These are phyloP conservation scores for Diachasma alloeum DNA, from an alignment of 1,140 invertebrate genomes.

Conservation along the genomic window DNA sequence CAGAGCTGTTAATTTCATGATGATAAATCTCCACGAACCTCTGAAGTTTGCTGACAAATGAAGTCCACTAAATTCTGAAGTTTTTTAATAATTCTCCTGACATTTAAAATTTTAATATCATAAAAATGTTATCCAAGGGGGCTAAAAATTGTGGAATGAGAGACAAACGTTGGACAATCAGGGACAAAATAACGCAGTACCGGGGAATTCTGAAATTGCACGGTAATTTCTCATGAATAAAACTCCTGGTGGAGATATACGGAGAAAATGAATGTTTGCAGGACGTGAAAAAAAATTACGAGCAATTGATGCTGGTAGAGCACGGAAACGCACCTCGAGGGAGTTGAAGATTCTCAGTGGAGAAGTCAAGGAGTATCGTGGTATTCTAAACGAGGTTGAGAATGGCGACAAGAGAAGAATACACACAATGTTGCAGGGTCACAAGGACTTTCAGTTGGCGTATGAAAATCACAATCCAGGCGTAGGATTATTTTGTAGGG, in stretches of 20 bases:
- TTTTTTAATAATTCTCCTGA: background rate
- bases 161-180: constrained; percentile 69
- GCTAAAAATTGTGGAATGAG: constrained; percentile 69
- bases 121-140: constrained; percentile 65
- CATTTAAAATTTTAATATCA: constrained; percentile 11
- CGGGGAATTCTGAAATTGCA: constrained; percentile 70
- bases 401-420: constrained; percentile 68
- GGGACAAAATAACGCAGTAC: constrained; percentile 72
- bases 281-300: constrained; percentile 69
- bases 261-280: constrained; percentile 42
- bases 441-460: constrained; percentile 67
- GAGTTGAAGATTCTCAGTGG: constrained; percentile 65
- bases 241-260: constrained; percentile 7
- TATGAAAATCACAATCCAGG: constrained; percentile 67
- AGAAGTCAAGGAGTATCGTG: constrained; percentile 66
- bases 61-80: background rate
- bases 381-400: constrained; percentile 66
- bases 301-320: constrained; percentile 62
- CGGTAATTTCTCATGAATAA: constrained; percentile 55
- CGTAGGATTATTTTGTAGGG: constrained; percentile 44
- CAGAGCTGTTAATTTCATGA: no score
- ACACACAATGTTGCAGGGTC: constrained; percentile 64
- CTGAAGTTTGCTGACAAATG: background rate
- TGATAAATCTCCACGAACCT: background rate
- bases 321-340: constrained; percentile 66